These are phyloP conservation scores for Spinus pinus DNA, from an alignment of 2,797 vertebrate species.

Conservation along the genomic window DNA sequence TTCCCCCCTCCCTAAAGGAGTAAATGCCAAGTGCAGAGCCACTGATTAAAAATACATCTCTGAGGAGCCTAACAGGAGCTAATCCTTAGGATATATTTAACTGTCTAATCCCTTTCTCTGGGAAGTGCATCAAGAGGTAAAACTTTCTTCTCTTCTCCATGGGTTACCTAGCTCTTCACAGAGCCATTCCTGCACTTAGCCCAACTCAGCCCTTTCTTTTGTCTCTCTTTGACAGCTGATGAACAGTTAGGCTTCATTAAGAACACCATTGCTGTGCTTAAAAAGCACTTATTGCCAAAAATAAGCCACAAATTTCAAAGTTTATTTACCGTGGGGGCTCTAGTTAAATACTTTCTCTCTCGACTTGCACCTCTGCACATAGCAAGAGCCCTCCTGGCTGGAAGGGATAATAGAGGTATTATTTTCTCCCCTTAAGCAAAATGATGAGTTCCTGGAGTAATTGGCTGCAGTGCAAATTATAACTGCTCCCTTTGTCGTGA, in stretches of 20 bases:
- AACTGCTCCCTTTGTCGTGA: constrained; percentile 58
- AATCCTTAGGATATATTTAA: constrained; percentile 46
- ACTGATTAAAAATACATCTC: constrained; percentile 14
- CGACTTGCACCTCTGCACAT: background rate
- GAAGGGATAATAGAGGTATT: background rate
- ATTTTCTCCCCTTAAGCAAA: constrained; percentile 34
- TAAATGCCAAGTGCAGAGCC: constrained; percentile 16
- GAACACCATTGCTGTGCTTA: background rate
- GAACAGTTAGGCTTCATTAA: background rate
- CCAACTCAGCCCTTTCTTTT: background rate
- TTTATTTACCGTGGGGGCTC: background rate
- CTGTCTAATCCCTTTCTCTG: constrained; percentile 16
- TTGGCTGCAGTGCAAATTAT: constrained; percentile 63
- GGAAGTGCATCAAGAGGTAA: background rate
- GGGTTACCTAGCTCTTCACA: background rate
- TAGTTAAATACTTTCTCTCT: background rate
- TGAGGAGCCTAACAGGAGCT: background rate
- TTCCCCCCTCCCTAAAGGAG: background rate
- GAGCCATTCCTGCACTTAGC: background rate
- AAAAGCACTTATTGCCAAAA: background rate
- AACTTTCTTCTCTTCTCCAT: background rate
- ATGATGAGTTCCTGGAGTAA: constrained; percentile 45
- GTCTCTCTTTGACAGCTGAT: background rate
- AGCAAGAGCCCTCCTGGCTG: background rate
- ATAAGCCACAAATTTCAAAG: background rate